phyloP scores from a whole-genome alignment of 1,140 invertebrate species.

The Cephus cinctus region DNA sequence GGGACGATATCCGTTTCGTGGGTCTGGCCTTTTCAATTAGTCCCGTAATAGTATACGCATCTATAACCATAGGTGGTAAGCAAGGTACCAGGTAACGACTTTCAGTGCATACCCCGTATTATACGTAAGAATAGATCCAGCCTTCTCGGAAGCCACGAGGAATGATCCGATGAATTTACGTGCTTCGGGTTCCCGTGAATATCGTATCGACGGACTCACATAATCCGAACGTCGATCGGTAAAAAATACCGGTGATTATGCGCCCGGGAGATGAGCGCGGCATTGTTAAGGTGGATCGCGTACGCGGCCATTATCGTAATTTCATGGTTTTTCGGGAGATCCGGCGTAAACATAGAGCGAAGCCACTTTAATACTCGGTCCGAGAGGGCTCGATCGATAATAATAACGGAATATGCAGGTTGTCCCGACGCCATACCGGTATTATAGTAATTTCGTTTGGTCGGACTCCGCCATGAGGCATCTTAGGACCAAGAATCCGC shows the following conservation, averaged over 20 bases:
- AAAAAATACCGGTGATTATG: conserved; percentile 33
- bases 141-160: too few species aligned
- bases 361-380: conserved; percentile 48
- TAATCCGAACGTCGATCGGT: neutral
- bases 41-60: too few species aligned
- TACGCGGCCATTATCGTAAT: conserved; percentile 49
- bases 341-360: conserved; percentile 49
- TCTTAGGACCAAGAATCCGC: too few species aligned
- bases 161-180: too few species aligned
- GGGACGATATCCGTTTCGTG: too few species aligned
- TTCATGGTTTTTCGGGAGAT: conserved; percentile 46
- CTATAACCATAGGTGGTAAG: too few species aligned
- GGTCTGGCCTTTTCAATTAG: too few species aligned
- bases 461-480: too few species aligned
- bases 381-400: conserved; percentile 46
- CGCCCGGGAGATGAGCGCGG: conserved; percentile 19
- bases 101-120: too few species aligned
- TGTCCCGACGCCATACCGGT: conserved; percentile 30
- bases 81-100: too few species aligned
- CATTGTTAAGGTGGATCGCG: conserved; percentile 28
- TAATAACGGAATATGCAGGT: conserved; percentile 50
- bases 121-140: too few species aligned
- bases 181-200: too few species aligned
- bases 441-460: conserved; percentile 56
- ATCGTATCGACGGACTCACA: neutral